Base-by-base conservation (phyloP, 2,888 invertebrate genomes). In the Rhodophaea formosa region DNA sequence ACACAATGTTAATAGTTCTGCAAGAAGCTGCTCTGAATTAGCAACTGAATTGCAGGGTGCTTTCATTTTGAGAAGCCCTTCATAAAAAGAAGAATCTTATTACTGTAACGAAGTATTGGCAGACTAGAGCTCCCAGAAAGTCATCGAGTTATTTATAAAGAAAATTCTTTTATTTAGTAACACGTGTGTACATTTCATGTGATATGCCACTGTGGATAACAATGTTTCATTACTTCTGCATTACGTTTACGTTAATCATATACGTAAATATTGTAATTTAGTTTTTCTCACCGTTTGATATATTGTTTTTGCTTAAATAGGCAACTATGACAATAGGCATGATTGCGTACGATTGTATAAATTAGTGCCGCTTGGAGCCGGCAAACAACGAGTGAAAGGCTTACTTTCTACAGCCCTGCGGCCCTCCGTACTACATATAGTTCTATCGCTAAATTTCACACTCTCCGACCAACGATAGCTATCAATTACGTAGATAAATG, bases 341-440 rank as follows among this genome's bases (percentile, higher is more conserved):
- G 72, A 78, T 80, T 78, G 76, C 76, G 70, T 80, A 78, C 79
- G 75, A 83, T 84, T 84, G 85, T 86, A 85, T 79, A 77, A 84
- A 82, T 84, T 76, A 80, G 79, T 76, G 68, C 71, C 72, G 71
- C 74, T 65, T 67, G 66, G 66, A 72, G 75, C 73, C 72, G 70
- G 79, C 75, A 80, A 74, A 68, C 73, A 71, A 74, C 70, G 74
- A 88, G 90, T 87, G 90, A 91, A 89, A 90, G 90, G 86, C 84
- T 67, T 70, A 82, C 91, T 91, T 91, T 91, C 90, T 84, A 88
- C 77, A 77, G 86, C 90, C 89, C 90, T 89, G 71, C 77, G 84
- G 86, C 86, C 86, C 85, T 88, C 79, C 69, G 74, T 75, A 76
- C 51, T 51, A 39, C 51, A 35, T 79, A 75, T 76, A 74, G 75